phyloP scores from a whole-genome alignment of 2,888 invertebrate genomes.

The Acanthosepion esculentum region DNA sequence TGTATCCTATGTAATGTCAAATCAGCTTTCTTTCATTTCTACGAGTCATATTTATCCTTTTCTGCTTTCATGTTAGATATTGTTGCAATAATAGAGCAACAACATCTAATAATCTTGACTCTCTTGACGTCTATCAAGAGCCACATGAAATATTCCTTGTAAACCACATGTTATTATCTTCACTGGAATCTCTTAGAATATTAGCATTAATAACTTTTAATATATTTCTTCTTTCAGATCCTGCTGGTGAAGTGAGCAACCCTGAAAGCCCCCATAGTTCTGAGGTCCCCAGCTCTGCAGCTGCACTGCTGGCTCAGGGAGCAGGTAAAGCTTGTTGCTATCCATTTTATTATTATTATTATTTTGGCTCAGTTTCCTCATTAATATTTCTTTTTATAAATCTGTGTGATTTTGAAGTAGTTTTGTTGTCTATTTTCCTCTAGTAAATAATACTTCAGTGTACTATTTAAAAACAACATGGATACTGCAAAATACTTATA shows the following conservation, averaged over 20 bases:
- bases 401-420: neutral
- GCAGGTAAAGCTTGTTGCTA: conserved; percentile 77
- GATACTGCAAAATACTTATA: neutral
- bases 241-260: conserved; percentile 57
- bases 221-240: conserved; percentile 52
- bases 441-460: neutral
- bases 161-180: too few species aligned
- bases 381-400: neutral
- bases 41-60: too few species aligned
- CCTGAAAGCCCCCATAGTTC: conserved; percentile 58
- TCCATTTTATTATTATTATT: neutral
- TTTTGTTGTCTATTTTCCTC: neutral
- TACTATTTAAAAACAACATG: neutral
- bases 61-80: too few species aligned
- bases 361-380: neutral
- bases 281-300: conserved; percentile 72
- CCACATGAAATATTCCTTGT: too few species aligned
- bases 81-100: too few species aligned
- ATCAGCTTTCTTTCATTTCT: too few species aligned
- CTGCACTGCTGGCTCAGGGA: conserved; percentile 79
- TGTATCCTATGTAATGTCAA: too few species aligned
- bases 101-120: too few species aligned
- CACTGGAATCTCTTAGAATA: neutral
- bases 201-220: neutral
- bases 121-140: too few species aligned